Conservation (phyloP, 2,113 vertebrate species). For the Neogale vison region DNA sequence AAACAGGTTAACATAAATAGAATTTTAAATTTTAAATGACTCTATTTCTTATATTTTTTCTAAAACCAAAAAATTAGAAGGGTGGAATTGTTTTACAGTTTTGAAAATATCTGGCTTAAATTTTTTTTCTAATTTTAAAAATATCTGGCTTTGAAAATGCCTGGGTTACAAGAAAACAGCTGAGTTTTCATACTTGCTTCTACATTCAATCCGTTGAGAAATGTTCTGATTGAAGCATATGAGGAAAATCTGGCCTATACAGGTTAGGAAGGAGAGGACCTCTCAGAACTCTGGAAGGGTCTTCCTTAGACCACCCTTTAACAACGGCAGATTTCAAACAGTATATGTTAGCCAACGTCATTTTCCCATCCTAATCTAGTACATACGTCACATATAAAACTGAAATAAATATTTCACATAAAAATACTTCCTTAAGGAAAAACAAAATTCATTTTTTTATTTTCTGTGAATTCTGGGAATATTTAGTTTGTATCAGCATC, state of each 20-base stretch:
- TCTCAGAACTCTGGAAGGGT: not conserved
- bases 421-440: not conserved
- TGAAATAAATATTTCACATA: not conserved
- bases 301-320: not conserved
- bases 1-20: not conserved
- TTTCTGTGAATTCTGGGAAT: constrained; percentile 14
- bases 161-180: not conserved
- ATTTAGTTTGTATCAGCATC: not conserved
- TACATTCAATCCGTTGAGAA: not conserved
- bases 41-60: not conserved
- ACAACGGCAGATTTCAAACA: not conserved
- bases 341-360: not conserved
- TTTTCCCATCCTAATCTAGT: not conserved
- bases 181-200: not conserved
- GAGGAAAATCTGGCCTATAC: not conserved
- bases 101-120: not conserved
- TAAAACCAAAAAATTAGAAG: not conserved
- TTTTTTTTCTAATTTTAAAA: not conserved
- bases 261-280: not conserved
- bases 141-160: not conserved
- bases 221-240: not conserved
- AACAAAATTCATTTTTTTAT: not conserved
- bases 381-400: not conserved
- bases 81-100: not conserved
- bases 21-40: not conserved